Conservation (phyloP, 2,797 vertebrate species). For the Molossus molossus region DNA sequence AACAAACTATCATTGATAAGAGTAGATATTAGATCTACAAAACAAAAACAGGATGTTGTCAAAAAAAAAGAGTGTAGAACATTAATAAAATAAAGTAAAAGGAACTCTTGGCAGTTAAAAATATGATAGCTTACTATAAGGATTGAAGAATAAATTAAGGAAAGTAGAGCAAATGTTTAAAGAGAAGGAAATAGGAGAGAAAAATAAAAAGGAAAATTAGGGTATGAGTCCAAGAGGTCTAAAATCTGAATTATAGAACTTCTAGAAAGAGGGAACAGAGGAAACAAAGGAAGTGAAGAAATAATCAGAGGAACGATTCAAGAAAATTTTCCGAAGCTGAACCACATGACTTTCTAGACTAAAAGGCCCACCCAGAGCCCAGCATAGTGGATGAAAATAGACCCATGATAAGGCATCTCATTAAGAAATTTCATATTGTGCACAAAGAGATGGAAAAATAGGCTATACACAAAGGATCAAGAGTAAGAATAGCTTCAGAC, state of each 20-base stretch:
- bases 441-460: background rate
- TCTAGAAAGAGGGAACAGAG: background rate
- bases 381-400: background rate
- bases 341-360: background rate
- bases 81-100: constrained; percentile 43
- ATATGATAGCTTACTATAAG: background rate
- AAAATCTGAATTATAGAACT: background rate
- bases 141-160: background rate
- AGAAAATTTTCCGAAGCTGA: background rate
- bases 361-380: background rate
- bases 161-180: background rate
- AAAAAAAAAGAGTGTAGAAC: background rate
- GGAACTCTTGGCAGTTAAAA: background rate
- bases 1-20: background rate
- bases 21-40: background rate
- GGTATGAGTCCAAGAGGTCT: background rate
- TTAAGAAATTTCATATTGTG: background rate
- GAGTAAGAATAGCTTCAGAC: background rate
- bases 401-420: background rate
- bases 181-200: background rate
- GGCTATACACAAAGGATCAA: background rate
- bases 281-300: background rate
- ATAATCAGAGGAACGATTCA: constrained; percentile 15
- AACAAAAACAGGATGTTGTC: background rate
- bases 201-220: background rate